A percentile compares a stretch with the other conserved stretches of the same genome.
Evolutionary conservation across 2,888 invertebrate species (phyloP).

Genomic region (Argynnis bischoffii): DNA sequence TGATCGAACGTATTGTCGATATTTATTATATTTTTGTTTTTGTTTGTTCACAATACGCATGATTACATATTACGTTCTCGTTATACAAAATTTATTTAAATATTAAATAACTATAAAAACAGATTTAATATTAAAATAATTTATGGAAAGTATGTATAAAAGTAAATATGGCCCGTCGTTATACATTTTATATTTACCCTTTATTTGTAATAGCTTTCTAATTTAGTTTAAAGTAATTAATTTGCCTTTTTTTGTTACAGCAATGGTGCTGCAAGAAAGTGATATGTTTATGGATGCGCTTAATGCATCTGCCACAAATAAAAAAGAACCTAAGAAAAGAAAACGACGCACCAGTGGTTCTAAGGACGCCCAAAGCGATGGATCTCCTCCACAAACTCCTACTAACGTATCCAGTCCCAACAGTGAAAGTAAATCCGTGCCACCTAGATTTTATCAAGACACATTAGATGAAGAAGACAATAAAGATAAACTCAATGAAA

Average conservation of each 20-base stretch:
- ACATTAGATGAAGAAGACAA: constrained; percentile 88
- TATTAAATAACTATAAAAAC: too few species aligned
- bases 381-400: constrained; percentile 82
- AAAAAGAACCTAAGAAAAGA: constrained; percentile 89
- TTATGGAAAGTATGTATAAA: too few species aligned
- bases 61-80: too few species aligned
- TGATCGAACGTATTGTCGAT: too few species aligned
- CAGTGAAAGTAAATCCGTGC: constrained; percentile 77
- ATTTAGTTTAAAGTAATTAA: neutral
- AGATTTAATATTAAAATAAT: neutral
- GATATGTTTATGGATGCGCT: constrained; percentile 97
- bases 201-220: neutral
- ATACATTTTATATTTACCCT: constrained; percentile 41
- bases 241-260: constrained; percentile 77
- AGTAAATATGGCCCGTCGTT: constrained; percentile 33
- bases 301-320: constrained; percentile 87
- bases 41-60: too few species aligned
- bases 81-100: too few species aligned
- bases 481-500: constrained; percentile 70
- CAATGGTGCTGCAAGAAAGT: constrained; percentile 91
- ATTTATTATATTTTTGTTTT: too few species aligned
- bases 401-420: constrained; percentile 73
- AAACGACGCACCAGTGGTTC: constrained; percentile 88
- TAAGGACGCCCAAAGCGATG: constrained; percentile 83
- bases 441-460: constrained; percentile 94